phyloP scores from a whole-genome alignment of 2,888 invertebrate species.

The Geotrupes spiniger region DNA sequence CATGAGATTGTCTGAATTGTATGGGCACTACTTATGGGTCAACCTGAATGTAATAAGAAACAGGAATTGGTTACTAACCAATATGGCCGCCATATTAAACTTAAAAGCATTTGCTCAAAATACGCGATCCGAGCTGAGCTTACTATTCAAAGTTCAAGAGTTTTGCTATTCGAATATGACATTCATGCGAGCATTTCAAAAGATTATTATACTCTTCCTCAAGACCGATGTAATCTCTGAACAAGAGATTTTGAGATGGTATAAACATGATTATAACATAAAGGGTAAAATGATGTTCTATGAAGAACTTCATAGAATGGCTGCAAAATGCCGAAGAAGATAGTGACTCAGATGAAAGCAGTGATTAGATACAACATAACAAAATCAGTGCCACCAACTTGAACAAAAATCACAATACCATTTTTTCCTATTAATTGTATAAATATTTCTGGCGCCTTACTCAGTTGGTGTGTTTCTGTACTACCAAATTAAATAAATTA shows the following conservation, averaged over 20 bases:
- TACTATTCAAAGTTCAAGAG: conserved; percentile 92
- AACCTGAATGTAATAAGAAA: conserved; percentile 98
- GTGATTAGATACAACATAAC: conserved; percentile 42
- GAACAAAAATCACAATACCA: conserved; percentile 39
- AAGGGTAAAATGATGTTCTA: conserved; percentile 98
- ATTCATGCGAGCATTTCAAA: conserved; percentile 98
- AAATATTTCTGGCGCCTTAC: conserved; percentile 51
- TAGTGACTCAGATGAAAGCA: conserved; percentile 58
- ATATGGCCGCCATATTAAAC: conserved; percentile 84
- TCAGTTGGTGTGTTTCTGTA: conserved; percentile 47
- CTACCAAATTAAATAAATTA: no score
- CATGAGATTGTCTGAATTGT: conserved; percentile 69
- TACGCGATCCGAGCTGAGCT: conserved; percentile 81
- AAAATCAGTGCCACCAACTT: conserved; percentile 48
- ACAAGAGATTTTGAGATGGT: conserved; percentile 95
- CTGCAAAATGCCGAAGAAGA: conserved; percentile 94
- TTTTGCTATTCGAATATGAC: conserved; percentile 99
- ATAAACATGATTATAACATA: conserved; percentile 85
- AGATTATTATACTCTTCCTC: conserved; percentile 94
- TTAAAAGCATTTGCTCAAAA: conserved; percentile 84
- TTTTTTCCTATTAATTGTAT: conserved; percentile 49
- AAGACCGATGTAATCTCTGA: conserved; percentile 94
- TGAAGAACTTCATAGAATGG: conserved; percentile 98
- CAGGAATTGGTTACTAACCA: conserved; percentile 93
- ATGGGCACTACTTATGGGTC: conserved; percentile 93